Conservation (phyloP, 1,140 invertebrate genomes). For the Metaphire vulgaris region DNA sequence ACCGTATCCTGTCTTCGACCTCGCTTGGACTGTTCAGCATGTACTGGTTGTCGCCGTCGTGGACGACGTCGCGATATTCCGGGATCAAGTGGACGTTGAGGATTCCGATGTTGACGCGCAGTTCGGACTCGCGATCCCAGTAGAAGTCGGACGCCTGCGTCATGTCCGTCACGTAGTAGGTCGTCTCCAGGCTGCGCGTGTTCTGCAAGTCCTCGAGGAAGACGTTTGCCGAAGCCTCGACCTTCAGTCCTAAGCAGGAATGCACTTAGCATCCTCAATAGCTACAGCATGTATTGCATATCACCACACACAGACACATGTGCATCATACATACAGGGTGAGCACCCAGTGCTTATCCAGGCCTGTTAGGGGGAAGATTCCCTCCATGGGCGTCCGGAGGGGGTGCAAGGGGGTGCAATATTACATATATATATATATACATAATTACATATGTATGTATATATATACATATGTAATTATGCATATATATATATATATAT, state of each 20-base stretch:
- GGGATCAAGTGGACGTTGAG: conserved; percentile 38
- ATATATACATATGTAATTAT: too few relatives aligned
- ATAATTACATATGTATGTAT: too few relatives aligned
- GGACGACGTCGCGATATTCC: conserved; percentile 39
- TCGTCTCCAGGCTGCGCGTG: conserved; percentile 8
- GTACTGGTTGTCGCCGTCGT: conserved; percentile 35
- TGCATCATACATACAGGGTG: too few relatives aligned
- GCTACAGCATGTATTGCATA: too few relatives aligned
- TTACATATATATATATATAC: too few relatives aligned
- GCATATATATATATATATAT: too few relatives aligned
- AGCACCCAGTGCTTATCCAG: too few relatives aligned
- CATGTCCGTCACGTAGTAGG: conserved; percentile 31
- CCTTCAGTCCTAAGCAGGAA: background rate
- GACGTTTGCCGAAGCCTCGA: background rate
- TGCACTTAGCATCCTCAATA: too few relatives aligned
- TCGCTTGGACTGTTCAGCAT: conserved; percentile 32
- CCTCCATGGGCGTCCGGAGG: too few relatives aligned
- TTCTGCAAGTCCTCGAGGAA: conserved; percentile 14
- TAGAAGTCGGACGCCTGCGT: conserved; percentile 38
- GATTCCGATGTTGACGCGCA: conserved; percentile 36
- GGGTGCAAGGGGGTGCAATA: too few relatives aligned
- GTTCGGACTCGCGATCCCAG: conserved; percentile 36
- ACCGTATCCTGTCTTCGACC: conserved; percentile 28
- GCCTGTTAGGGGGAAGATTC: too few relatives aligned
- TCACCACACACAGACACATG: too few relatives aligned